Evolutionary conservation across 2,888 invertebrate species (phyloP), one percentile per base, ranked within the genome.

Genomic region (Lochmaea capreae): DNA sequence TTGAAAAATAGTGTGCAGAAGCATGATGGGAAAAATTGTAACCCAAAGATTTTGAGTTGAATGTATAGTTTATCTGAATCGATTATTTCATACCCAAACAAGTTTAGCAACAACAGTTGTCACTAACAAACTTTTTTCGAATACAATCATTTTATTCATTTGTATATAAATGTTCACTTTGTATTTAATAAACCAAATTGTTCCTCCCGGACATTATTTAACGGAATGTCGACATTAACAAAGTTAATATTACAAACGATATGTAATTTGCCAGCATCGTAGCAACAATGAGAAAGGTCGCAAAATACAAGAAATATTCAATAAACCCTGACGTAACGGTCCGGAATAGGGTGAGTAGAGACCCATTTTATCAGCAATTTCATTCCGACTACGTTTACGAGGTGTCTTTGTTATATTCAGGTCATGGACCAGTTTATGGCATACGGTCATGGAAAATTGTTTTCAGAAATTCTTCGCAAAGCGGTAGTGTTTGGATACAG

Each of bases 261-360:
- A 70, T 63, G 63, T 62, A 63, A 63, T 70, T 62, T 70, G 16
- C 43, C 42, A 22, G 57, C 39, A 58, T 70, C 54, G 33, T 63
- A 62, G 69, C 63, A 33, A 63, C 33, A 39, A 70, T 52, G 62
- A 39, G 69, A 57, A 42, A 70, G 33, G 62, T 62, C 69, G 26
- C 52, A 70, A 63, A 69, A 61, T 49, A 69, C 33, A 63, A 70
- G 69, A 70, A 63, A 70, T 70, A 70, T 70, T 70, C 69, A 70
- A 70, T 70, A 70, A 70, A 52, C 52, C 43, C 69, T 42, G 68
- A 62, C 63, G 42, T n/a, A 70, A 70, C 42, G 69, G 42, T 52
- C 52, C 63, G 49, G 62, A 70, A 70, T 70, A 22, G 62, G 69
- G 69, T 54, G 69, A 70, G 18, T 6, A 33, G 42, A 42, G 61